Base-by-base conservation (phyloP, 2,113 vertebrate genomes). In the Halcyon malimbica region DNA sequence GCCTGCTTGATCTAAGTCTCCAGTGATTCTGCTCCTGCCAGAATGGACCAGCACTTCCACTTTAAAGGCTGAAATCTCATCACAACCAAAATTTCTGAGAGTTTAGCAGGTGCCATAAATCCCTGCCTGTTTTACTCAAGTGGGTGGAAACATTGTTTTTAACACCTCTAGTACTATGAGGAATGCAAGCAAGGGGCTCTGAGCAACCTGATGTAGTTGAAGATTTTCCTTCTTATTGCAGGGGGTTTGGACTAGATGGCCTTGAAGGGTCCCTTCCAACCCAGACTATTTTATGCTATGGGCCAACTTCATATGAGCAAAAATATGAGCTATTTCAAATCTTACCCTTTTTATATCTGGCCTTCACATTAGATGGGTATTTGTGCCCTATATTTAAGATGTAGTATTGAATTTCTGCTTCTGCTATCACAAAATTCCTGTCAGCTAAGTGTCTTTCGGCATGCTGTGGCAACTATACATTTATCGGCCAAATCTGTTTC, bases 401-500 rank as follows among this genome's bases (percentile, higher is more conserved):
- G 4, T 3, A 75, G 16, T 64, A 60, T 28, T 88, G 68, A 93
- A 90, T 78, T 90, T 35, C 42, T 87, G 35, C 42, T 41, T 90
- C 62, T 89, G 57, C 65, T 89, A 78, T 71, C 37, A 78, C 50
- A 90, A 80, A 90, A 93, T 88, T 94, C 75, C 60, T 92, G 46
- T 75, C 79, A 81, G 26, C 39, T 89, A 83, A 79, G 24, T 11
- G 1, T 65, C 44, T 87, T 78, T 57, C 80, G 67, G 51, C 53
- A 76, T 71, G 48, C 64, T 51, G 13, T 35, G 48, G 83, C 35
- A 81, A 82, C 81, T 92, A 63, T 25, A 48, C 31, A 39, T 90
- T 92, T 93, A 96, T 96, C 79, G 81, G 74, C n/a, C 48, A 92
- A 91, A 90, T 51, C 14, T 90, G 7, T 68, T 97, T 94, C 48